Percentiles rank a stretch among this genome's conserved stretches.
phyloP scores from a whole-genome alignment of 2,797 vertebrate genomes.

The Myiothlypis coronata region DNA sequence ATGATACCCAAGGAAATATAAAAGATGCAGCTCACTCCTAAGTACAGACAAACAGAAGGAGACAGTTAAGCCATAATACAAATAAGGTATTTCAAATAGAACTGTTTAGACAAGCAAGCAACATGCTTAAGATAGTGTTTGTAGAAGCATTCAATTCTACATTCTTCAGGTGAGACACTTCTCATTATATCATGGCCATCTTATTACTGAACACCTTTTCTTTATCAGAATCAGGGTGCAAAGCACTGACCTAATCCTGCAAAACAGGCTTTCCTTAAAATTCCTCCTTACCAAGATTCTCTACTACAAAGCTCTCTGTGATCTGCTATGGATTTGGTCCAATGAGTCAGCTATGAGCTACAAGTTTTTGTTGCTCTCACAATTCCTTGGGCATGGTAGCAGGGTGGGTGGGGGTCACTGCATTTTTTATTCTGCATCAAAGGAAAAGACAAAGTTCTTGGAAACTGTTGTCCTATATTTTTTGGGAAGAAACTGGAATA shows the following conservation, averaged over 20 bases:
- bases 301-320: not conserved
- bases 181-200: not conserved
- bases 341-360: not conserved
- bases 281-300: not conserved
- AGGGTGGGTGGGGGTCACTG: rapidly evolving
- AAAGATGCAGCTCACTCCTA: not conserved
- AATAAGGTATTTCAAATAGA: not conserved
- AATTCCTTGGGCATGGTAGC: not conserved
- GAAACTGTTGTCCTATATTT: not conserved
- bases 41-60: not conserved
- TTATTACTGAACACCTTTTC: not conserved
- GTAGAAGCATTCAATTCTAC: not conserved
- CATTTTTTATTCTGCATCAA: not conserved
- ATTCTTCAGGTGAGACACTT: not conserved
- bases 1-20: not conserved
- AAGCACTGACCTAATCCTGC: not conserved
- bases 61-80: not conserved
- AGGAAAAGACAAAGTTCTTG: not conserved
- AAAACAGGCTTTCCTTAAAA: not conserved
- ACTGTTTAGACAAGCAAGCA: not conserved
- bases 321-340: not conserved
- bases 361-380: not conserved
- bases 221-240: not conserved
- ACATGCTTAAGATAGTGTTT: not conserved
- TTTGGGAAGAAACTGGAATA: not conserved